A percentile compares a stretch with the other conserved stretches of the same genome.
Evolutionary conservation across 2,888 invertebrate species (phyloP).

Genomic region (Cerastis leucographa): DNA sequence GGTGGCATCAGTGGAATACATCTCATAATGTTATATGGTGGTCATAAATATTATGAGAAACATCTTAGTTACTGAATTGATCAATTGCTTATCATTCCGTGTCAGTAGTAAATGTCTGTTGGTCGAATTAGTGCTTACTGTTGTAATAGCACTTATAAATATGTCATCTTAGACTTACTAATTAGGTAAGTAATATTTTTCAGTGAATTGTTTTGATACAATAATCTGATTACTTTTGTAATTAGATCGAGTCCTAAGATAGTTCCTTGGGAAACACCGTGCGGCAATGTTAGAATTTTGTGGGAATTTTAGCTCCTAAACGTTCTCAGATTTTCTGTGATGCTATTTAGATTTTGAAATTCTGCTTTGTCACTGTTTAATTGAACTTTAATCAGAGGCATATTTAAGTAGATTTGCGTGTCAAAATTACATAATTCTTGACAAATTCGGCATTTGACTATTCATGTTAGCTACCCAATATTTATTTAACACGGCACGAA

Average conservation of each 20-base stretch:
- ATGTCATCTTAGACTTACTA: background rate
- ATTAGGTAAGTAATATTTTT: slow-evolving; percentile 2
- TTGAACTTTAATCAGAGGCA: slow-evolving; percentile 33
- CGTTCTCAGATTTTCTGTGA: background rate
- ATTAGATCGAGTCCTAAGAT: background rate
- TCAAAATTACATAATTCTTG: slow-evolving; percentile 34
- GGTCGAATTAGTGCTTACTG: slow-evolving; percentile 19
- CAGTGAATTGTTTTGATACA: background rate
- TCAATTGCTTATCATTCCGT: slow-evolving; percentile 47
- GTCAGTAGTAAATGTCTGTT: slow-evolving; percentile 38
- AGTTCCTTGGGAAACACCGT: slow-evolving; percentile 1
- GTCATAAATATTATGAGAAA: slow-evolving; percentile 44
- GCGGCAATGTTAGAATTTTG: background rate
- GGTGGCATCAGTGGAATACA: slow-evolving; percentile 45
- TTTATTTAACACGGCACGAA: slow-evolving; percentile 58
- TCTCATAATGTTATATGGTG: slow-evolving; percentile 48
- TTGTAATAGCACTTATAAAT: slow-evolving; percentile 34
- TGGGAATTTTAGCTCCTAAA: background rate
- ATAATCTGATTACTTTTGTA: background rate
- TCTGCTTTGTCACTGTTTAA: slow-evolving; percentile 27
- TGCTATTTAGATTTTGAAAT: slow-evolving; percentile 14
- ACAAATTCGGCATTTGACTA: slow-evolving; percentile 26
- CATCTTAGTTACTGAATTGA: slow-evolving; percentile 51
- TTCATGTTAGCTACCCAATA: slow-evolving; percentile 54
- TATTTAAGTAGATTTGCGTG: slow-evolving; percentile 42